Evolutionary conservation across 2,797 vertebrate species (phyloP), one percentile per base, ranked within the genome.

Genomic region (Sebastiscus tertius): DNA sequence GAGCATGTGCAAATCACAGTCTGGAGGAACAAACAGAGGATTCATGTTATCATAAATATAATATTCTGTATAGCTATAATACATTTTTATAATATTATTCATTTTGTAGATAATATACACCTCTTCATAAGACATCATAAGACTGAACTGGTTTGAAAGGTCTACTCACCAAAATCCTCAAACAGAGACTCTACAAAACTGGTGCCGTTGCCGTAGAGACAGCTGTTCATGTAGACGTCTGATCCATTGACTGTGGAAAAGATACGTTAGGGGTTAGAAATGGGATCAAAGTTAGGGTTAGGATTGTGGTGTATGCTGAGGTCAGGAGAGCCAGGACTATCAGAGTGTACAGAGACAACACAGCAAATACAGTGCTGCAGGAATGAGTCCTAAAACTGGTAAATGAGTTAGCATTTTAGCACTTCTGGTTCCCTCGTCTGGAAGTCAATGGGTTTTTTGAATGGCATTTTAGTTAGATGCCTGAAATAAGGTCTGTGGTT

Each of bases 111-210:
- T 49, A 49, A 49, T 20, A 33, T 20, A 55, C 42, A 67, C 36
- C 0, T 73, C 5, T 36, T 64, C 16, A 13, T 2, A 29, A 67
- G 29, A 46, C 5, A 6, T 52, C 2, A 14, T 4, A 8, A 60
- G 1, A 33, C 1, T 18, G 46, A 56, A 62, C n/a, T 24, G 52
- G 22, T 58, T 65, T 1, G 0, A 0, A 73, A 67, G 34, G 5
- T 70, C 2, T 24, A 82, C 95, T 2, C 95, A 99, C 98, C 98
- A 68, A 99, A 99, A 86, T 97, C 97, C 81, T 99, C 98, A 84
- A 99, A 99, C 72, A 99, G 96, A 26, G 99, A 99, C 92, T 99
- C 99, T 74, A 99, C 98, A 5, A 99, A 99, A 93, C 99, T 99
- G 65, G 98, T 99, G 86, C 99, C 98, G 5, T 98, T 98, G 92